Percentiles rank a stretch among this genome's conserved stretches.
These are phyloP conservation scores for Bungarus multicinctus DNA, from an alignment of 2,113 vertebrate species.

Conservation along the genomic window DNA sequence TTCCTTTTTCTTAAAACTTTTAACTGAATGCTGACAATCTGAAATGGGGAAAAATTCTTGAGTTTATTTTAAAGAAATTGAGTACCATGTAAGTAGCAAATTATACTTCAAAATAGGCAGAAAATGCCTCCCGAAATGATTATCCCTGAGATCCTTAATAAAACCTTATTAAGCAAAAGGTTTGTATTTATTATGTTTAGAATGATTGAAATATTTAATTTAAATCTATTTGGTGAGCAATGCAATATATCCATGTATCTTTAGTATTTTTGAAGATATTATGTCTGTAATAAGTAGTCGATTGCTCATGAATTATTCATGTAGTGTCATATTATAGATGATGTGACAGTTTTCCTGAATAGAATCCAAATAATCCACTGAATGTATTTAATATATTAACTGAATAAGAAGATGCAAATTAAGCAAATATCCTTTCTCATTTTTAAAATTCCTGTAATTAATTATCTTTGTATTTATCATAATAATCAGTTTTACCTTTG, in stretches of 20 bases:
- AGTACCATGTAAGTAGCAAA: slow-evolving; percentile 16
- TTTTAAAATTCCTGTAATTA: background rate
- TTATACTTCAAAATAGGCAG: background rate
- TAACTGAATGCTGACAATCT: slow-evolving; percentile 31
- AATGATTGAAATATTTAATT: slow-evolving; percentile 37
- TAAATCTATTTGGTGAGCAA: slow-evolving; percentile 6
- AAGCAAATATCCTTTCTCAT: slow-evolving; percentile 10
- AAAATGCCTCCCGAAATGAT: background rate
- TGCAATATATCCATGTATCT: slow-evolving; percentile 30
- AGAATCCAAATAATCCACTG: background rate
- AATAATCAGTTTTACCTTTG: background rate
- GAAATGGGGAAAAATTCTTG: slow-evolving; percentile 4
- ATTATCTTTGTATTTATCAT: background rate
- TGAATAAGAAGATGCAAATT: background rate
- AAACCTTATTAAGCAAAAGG: slow-evolving; percentile 26
- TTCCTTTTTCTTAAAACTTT: background rate
- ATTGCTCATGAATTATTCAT: slow-evolving; percentile 33
- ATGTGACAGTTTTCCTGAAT: slow-evolving; percentile 32
- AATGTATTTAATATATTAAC: slow-evolving; percentile 5
- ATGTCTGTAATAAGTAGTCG: slow-evolving; percentile 27
- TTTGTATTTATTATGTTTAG: background rate
- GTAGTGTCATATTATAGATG: slow-evolving; percentile 23
- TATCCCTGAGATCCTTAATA: background rate
- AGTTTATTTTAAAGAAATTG: slow-evolving; percentile 36
- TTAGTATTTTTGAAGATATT: slow-evolving; percentile 36